A percentile compares a stretch with the other conserved stretches of the same genome.
Conservation (phyloP, 2,113 vertebrate species). For the Thamnaconus septentrionalis region DNA sequence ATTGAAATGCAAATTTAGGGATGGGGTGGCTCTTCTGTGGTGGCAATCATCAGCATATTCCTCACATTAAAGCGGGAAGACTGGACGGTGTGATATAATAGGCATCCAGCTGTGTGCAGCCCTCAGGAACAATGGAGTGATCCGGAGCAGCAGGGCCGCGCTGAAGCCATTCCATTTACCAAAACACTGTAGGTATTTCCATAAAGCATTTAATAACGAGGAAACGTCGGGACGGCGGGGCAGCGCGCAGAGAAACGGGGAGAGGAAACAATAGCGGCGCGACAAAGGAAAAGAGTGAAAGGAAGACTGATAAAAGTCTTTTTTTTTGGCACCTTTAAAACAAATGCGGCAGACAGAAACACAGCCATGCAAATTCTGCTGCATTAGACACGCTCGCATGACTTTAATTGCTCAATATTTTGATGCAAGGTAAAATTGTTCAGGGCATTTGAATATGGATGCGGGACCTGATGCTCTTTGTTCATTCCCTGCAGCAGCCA, state of each 20-base stretch:
- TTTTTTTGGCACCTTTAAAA: no score
- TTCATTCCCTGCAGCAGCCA: conserved; percentile 21
- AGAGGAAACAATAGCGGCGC: not conserved
- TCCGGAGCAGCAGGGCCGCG: conserved; percentile 29
- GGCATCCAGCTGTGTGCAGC: conserved; percentile 22
- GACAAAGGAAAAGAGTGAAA: no score
- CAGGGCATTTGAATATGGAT: conserved; percentile 8
- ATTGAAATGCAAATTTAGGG: conserved; percentile 66
- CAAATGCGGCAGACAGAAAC: no score
- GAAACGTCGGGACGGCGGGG: not conserved
- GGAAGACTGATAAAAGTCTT: no score
- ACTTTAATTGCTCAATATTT: conserved; percentile 18
- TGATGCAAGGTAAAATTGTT: not conserved
- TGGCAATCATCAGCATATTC: conserved; percentile 58
- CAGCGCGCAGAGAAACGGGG: not conserved
- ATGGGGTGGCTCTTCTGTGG: conserved; percentile 46
- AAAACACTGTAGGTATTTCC: conserved; percentile 3
- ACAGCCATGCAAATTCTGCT: no score
- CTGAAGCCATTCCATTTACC: not conserved
- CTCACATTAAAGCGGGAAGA: conserved; percentile 49
- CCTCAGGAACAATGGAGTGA: conserved; percentile 18
- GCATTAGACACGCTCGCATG: not conserved
- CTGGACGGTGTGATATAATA: conserved; percentile 18
- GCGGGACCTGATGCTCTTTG: conserved; percentile 36
- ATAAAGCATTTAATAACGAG: conserved; percentile 25